These are phyloP conservation scores for Eulithis prunata DNA, from an alignment of 2,888 invertebrate species.

Conservation along the genomic window DNA sequence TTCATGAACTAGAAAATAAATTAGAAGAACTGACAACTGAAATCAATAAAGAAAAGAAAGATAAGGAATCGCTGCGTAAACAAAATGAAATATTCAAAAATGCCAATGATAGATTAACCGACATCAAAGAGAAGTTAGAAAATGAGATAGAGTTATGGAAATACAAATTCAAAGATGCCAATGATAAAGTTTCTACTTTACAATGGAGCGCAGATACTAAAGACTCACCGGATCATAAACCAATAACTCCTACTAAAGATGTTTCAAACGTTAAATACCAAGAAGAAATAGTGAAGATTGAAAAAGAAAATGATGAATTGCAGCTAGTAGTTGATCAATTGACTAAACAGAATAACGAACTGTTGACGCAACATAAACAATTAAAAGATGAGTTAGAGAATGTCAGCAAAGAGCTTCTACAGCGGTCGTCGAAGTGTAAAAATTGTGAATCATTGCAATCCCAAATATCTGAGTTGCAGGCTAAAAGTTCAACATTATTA, in stretches of 20 bases:
- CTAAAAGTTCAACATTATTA: constrained; percentile 49
- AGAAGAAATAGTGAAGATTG: constrained; percentile 69
- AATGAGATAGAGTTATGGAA: constrained; percentile 89
- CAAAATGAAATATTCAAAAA: constrained; percentile 89
- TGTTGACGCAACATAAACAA: constrained; percentile 53
- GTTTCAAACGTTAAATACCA: constrained; percentile 45
- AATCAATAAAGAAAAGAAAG: constrained; percentile 84
- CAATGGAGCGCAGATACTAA: constrained; percentile 66
- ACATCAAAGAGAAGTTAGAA: constrained; percentile 93
- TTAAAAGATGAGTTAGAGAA: constrained; percentile 61
- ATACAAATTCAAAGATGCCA: constrained; percentile 88
- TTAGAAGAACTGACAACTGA: constrained; percentile 85
- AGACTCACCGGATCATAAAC: constrained; percentile 52
- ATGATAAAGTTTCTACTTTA: constrained; percentile 84
- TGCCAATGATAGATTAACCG: constrained; percentile 90
- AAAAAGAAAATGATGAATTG: constrained; percentile 78
- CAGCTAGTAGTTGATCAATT: constrained; percentile 66
- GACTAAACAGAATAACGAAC: constrained; percentile 62
- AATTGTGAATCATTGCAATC: constrained; percentile 56
- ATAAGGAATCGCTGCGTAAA: constrained; percentile 88
- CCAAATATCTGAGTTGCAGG: constrained; percentile 55
- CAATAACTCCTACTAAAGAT: constrained; percentile 31
- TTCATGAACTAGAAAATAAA: constrained; percentile 86
- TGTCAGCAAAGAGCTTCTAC: constrained; percentile 59
- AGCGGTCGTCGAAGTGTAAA: constrained; percentile 49